A percentile compares a stretch with the other conserved stretches of the same genome.
phyloP scores from a whole-genome alignment of 2,797 vertebrate species.

The Sebastiscus albofasciatus region DNA sequence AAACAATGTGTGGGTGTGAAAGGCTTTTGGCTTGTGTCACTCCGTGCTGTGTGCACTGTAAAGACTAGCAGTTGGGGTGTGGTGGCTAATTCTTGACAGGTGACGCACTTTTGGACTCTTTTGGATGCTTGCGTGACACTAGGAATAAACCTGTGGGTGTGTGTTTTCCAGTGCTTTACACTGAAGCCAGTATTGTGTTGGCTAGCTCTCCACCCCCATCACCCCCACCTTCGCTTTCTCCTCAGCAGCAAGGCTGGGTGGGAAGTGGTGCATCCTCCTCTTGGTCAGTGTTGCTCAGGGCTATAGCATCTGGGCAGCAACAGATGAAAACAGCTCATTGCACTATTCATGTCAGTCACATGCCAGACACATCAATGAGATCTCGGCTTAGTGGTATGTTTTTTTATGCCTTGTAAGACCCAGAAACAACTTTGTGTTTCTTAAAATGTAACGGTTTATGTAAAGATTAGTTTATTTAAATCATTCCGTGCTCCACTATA shows the following conservation, averaged over 20 bases:
- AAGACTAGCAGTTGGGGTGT: conserved; percentile 4
- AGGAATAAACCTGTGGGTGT: conserved; percentile 15
- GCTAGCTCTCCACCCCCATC: neutral
- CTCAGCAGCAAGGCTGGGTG: neutral
- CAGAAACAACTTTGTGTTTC: neutral
- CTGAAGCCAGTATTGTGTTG: neutral
- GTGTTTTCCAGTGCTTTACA: conserved; percentile 3
- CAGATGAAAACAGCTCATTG: conserved; percentile 14
- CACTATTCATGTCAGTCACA: neutral
- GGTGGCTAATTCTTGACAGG: conserved; percentile 26
- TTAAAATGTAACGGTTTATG: neutral
- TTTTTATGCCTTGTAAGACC: neutral
- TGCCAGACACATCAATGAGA: neutral
- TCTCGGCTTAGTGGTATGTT: neutral
- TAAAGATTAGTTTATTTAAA: neutral
- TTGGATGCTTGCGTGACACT: conserved; percentile 4
- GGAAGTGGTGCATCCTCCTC: conserved; percentile 15
- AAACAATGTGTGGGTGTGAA: neutral
- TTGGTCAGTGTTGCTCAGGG: conserved; percentile 4
- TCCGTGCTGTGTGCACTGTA: neutral
- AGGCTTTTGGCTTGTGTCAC: neutral
- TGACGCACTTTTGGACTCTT: neutral
- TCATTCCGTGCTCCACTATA: too few species aligned
- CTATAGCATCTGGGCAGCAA: conserved; percentile 4
- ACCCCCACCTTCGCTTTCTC: neutral